phyloP scores from a whole-genome alignment of 2,113 vertebrate species.

The Condylura cristata region DNA sequence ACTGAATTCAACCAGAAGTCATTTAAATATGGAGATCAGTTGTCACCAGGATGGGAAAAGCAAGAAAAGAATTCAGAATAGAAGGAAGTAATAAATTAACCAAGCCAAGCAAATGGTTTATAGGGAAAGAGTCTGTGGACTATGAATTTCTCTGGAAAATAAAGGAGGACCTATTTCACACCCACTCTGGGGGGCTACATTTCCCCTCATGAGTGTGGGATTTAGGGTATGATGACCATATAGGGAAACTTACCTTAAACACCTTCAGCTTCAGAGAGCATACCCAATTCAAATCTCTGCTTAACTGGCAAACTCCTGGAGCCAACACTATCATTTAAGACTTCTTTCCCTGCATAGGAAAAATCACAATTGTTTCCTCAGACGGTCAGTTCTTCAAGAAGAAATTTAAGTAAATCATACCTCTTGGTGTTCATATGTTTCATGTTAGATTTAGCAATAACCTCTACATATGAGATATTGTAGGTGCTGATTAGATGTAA shows the following conservation, averaged over 20 bases:
- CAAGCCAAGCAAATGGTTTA: background rate
- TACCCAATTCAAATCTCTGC: background rate
- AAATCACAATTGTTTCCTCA: background rate
- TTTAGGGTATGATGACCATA: background rate
- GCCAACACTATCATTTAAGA: background rate
- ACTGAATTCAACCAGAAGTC: background rate
- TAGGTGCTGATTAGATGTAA: background rate
- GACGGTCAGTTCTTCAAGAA: background rate
- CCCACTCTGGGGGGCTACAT: accelerated
- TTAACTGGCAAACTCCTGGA: background rate
- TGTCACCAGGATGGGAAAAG: background rate
- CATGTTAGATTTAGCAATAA: background rate
- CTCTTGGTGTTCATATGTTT: background rate
- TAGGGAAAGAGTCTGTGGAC: background rate
- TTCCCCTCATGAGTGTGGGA: background rate
- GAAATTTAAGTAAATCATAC: background rate
- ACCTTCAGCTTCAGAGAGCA: background rate
- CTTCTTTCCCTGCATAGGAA: background rate
- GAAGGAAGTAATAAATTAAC: background rate
- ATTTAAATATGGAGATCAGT: background rate
- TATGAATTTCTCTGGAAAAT: background rate
- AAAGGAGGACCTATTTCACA: background rate
- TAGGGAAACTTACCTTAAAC: background rate
- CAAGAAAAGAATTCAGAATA: conserved; percentile 15
- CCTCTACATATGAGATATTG: background rate